Percentiles rank a stretch among this genome's conserved stretches.
Evolutionary conservation across 2,113 vertebrate species (phyloP).

Genomic region (Saccopteryx leptura): DNA sequence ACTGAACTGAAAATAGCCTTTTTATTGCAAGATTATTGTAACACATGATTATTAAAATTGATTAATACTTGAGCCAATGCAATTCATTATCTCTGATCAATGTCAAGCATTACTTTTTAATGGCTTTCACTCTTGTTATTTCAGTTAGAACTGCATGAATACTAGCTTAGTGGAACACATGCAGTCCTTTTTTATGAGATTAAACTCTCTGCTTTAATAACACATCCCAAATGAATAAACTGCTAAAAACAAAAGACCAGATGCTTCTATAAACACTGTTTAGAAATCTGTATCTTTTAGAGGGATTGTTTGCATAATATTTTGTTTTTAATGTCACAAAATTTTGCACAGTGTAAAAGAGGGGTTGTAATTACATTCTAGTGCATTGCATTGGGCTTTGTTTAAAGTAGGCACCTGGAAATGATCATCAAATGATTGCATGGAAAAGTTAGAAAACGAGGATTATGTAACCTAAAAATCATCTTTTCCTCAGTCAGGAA

Average conservation of each 20-base stretch:
- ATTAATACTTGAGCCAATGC: conserved; percentile 89
- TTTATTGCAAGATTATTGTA: conserved; percentile 86
- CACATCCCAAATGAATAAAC: conserved; percentile 69
- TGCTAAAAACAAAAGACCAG: conserved; percentile 75
- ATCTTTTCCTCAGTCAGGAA: not conserved
- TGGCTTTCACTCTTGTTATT: conserved; percentile 82
- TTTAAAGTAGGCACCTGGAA: not conserved
- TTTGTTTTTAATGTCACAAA: conserved; percentile 44
- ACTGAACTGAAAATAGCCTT: conserved; percentile 80
- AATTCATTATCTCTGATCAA: conserved; percentile 89
- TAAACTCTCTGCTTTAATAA: conserved; percentile 71
- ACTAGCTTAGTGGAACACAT: conserved; percentile 68
- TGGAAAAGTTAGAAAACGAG: not conserved
- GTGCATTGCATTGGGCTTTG: not conserved
- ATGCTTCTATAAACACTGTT: conserved; percentile 61
- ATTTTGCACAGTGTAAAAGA: not conserved
- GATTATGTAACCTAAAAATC: not conserved
- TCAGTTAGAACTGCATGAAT: conserved; percentile 75
- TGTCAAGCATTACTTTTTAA: conserved; percentile 83
- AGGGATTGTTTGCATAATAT: conserved; percentile 36
- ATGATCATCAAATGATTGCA: not conserved
- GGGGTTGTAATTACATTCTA: not conserved
- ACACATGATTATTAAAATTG: conserved; percentile 89
- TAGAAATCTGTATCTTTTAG: conserved; percentile 40
- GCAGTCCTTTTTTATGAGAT: conserved; percentile 64